Conservation (phyloP, 2,797 vertebrate genomes). For the Rhabdomys pumilio region DNA sequence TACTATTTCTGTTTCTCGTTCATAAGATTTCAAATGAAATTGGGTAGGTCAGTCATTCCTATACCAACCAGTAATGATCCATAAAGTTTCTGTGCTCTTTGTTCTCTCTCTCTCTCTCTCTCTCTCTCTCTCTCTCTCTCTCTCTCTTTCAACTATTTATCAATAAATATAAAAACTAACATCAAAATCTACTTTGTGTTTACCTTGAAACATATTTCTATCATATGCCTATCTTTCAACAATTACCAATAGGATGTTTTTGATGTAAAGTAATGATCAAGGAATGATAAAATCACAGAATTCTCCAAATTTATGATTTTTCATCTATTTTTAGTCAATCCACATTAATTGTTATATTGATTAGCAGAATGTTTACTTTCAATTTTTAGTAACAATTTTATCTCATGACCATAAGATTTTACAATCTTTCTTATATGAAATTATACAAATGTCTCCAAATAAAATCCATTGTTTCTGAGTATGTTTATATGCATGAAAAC, state of each 20-base stretch:
- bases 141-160: not conserved
- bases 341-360: slow-evolving; percentile 17
- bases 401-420: not conserved
- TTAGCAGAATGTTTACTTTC: not conserved
- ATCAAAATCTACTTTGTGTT: slow-evolving; percentile 78
- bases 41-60: slow-evolving; percentile 74
- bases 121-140: not conserved
- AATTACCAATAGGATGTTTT: slow-evolving; percentile 50
- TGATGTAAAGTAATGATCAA: slow-evolving; percentile 52
- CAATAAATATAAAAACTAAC: slow-evolving; percentile 66
- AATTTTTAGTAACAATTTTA: slow-evolving; percentile 13
- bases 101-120: slow-evolving; percentile 13
- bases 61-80: slow-evolving; percentile 77
- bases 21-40: slow-evolving; percentile 72
- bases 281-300: slow-evolving; percentile 68
- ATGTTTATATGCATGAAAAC: not conserved
- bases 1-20: slow-evolving; percentile 75
- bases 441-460: not conserved
- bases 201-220: slow-evolving; percentile 79
- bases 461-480: not conserved
- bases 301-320: slow-evolving; percentile 73
- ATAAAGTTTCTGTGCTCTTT: slow-evolving; percentile 71
- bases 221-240: slow-evolving; percentile 75
- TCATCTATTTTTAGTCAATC: slow-evolving; percentile 49
- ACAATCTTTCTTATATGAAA: not conserved